A percentile compares a stretch with the other conserved stretches of the same genome.
phyloP scores from a whole-genome alignment of 2,113 vertebrate genomes.

The Willisornis vidua region DNA sequence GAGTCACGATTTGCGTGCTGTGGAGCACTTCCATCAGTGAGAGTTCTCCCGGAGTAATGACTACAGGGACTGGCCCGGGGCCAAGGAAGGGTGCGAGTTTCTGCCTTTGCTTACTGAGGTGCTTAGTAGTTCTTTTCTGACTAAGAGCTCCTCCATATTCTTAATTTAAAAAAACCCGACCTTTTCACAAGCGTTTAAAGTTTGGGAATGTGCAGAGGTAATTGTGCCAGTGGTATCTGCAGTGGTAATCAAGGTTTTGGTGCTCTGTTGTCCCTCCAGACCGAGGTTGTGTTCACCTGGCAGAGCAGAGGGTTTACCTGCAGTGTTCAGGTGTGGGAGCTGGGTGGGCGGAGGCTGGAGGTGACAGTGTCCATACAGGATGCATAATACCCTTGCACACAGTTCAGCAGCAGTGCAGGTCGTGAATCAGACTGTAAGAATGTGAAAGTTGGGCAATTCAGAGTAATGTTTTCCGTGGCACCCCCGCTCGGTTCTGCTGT shows the following conservation, averaged over 20 bases:
- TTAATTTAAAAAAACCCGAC: not conserved
- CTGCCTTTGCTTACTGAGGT: not conserved
- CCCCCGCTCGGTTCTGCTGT: accelerated
- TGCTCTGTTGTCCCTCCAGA: not conserved
- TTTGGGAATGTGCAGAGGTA: not conserved
- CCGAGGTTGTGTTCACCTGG: not conserved
- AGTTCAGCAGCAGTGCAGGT: not conserved
- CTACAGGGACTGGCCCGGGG: not conserved
- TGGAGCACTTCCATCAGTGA: slow-evolving; percentile 30
- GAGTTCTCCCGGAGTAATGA: slow-evolving; percentile 31
- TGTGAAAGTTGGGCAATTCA: not conserved
- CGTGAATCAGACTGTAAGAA: not conserved
- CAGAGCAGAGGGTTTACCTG: not conserved
- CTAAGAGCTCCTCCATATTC: not conserved
- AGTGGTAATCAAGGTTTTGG: not conserved
- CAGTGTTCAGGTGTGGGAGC: not conserved
- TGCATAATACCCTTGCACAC: not conserved
- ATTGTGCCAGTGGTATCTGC: not conserved
- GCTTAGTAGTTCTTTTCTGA: not conserved
- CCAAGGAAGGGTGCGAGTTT: not conserved
- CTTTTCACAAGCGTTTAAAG: not conserved
- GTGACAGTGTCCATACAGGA: accelerated
- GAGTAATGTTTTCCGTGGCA: not conserved
- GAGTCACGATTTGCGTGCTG: slow-evolving; percentile 30
- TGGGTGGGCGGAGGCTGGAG: not conserved